A percentile compares a stretch with the other conserved stretches of the same genome.
Conservation (phyloP, 2,797 vertebrate species). For the Synanceia verrucosa region DNA sequence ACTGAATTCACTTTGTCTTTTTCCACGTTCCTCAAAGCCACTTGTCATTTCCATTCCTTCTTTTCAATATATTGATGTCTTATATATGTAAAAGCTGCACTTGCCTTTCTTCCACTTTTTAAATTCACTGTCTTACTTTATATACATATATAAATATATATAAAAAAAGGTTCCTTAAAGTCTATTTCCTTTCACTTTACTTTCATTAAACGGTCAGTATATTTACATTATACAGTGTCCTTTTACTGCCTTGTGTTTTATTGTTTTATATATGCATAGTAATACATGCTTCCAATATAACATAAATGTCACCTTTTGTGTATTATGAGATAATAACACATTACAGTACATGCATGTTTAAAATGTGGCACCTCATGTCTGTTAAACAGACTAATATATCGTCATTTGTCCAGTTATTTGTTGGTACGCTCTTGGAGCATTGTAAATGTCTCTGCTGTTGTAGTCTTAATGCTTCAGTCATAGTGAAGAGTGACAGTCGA, state of each 20-base stretch:
- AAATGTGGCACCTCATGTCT: neutral
- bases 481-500: neutral
- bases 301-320: neutral
- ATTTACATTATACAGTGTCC: neutral
- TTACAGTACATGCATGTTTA: neutral
- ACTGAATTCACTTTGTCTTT: neutral
- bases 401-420: neutral
- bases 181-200: neutral
- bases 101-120: constrained; percentile 3
- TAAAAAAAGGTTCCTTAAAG: neutral
- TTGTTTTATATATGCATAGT: neutral
- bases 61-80: neutral
- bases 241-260: neutral
- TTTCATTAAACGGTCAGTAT: neutral
- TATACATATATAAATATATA: neutral
- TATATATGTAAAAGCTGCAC: constrained; percentile 4
- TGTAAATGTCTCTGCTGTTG: neutral
- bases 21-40: neutral
- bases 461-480: neutral
- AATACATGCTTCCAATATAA: constrained; percentile 22
- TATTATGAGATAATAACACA: neutral
- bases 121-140: neutral
- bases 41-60: neutral
- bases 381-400: neutral
- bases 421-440: neutral